These are phyloP conservation scores for Elephas maximus DNA, from an alignment of 2,113 vertebrate genomes.

Conservation along the genomic window DNA sequence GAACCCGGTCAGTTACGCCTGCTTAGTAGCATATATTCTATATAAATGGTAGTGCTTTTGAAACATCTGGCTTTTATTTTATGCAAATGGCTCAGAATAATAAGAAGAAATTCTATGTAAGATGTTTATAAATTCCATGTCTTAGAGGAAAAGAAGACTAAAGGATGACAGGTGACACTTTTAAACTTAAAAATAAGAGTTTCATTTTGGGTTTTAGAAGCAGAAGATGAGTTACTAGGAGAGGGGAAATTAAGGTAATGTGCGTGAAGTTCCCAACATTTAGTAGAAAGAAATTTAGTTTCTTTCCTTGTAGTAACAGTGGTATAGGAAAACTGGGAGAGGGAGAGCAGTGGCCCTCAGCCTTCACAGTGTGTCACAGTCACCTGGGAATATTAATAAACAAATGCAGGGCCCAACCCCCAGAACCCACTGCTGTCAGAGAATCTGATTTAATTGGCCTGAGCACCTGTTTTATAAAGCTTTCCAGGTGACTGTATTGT, in stretches of 20 bases:
- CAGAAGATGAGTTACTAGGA: neutral
- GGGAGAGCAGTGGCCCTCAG: neutral
- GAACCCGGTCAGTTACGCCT: neutral
- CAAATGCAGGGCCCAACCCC: neutral
- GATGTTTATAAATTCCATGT: neutral
- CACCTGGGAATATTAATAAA: neutral
- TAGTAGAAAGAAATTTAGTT: neutral
- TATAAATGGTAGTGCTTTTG: neutral
- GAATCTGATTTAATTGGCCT: neutral
- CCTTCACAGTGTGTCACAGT: neutral
- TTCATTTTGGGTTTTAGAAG: neutral
- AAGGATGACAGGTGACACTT: neutral
- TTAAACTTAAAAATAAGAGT: neutral
- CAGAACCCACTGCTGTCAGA: too few species aligned
- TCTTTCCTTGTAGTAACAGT: neutral
- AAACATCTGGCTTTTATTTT: neutral
- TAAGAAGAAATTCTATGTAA: neutral
- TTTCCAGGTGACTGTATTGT: neutral
- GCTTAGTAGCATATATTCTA: neutral
- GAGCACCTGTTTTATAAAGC: neutral
- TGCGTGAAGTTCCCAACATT: neutral
- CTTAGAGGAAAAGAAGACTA: neutral
- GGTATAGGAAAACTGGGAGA: neutral
- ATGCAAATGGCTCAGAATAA: neutral
- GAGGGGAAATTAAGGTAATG: neutral